Evolutionary conservation across 2,888 invertebrate genomes (phyloP), one percentile per base, ranked within the genome.

Genomic region (Adelphocoris suturalis): DNA sequence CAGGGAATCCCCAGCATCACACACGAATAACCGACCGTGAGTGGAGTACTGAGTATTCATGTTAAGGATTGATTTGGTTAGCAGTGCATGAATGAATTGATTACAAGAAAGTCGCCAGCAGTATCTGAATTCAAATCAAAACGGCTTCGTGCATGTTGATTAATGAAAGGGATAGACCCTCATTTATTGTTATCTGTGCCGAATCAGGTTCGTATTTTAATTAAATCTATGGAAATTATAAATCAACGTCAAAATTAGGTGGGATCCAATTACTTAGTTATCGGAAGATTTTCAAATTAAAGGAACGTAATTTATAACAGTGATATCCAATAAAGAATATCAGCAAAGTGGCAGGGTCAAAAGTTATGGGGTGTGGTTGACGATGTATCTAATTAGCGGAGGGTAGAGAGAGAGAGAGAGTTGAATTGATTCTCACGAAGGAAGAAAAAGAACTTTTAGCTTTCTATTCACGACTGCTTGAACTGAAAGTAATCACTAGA

Each of bases 191-290:
- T 57, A 57, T 57, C 57, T 57, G n/a, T 57, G 16, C 57, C 57
- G n/a, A 57, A 57, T 57, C 16, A n/a, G 19, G 16, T 47, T 81
- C 46, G 81, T 48, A 81, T 81, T 81, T 81, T 47, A 81, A 81
- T 81, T 81, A 81, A 81, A 46, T 27, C 81, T 16, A 16, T 9
- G 4, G 27, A 28, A 0, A 47, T 81, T 28, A 81, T 81, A 81
- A 81, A 81, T 81, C 81, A 81, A 47, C 81, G 12, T 48, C 4
- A 47, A 47, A 81, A n/a, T 28, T 13, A 46, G 80, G 28, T 5
- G 28, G 16, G 28, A 80, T 80, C 80, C 27, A 80, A 80, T 80
- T 80, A 80, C 11, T 80, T 46, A 80, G 80, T 46, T 80, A 80
- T 80, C 28, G 14, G 80, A 46, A 80, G 37, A 81, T 47, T 13